Evolutionary conservation across 2,113 vertebrate species (phyloP), one percentile per base, ranked within the genome.

Genomic region (Zapornia atra): DNA sequence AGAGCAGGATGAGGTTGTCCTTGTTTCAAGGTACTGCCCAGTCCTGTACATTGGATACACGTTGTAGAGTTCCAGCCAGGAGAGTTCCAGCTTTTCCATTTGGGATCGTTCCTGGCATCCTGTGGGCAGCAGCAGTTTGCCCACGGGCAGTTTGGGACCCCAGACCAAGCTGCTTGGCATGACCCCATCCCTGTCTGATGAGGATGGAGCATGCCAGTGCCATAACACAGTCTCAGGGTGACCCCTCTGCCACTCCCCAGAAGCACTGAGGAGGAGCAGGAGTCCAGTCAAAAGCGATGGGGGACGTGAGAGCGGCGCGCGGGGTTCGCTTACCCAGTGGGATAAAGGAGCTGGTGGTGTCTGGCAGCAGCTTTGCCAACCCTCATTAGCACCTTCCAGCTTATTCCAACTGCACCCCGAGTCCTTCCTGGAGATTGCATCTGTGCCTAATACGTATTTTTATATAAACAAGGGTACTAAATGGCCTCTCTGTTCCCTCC

Each of bases 391-490:
- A 80, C 90, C 90, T 92, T 34, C 16, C 82, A n/a, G 75, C 96
- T 90, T 34, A 15, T 83, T 73, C 73, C 33, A 84, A 2, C 56
- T 21, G 2, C 22, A 20, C 54, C 91, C 46, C 82, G 31, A 31
- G 24, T 54, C 75, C 92, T 84, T 75, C 85, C 90, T 88, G 89
- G 56, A 93, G 95, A 95, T 95, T 91, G 88, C 88, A 70, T 83
- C 88, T 31, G 40, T 31, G 86, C 92, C 94, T 96, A 80, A 95
- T 95, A 86, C 75, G 75, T 96, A 96, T 97, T 97, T 97, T 93
- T 51, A 78, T 93, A 93, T 78, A 94, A 97, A 96, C 95, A 89
- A 92, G 86, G 82, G n/a, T 95, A 24, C 81, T 94, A 94, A 97
- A 97, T 92, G 95, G 96, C 90, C 94, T 91, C 51, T 96, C 93